Base-by-base conservation (phyloP, 2,888 invertebrate species). In the Agrypnus murinus region DNA sequence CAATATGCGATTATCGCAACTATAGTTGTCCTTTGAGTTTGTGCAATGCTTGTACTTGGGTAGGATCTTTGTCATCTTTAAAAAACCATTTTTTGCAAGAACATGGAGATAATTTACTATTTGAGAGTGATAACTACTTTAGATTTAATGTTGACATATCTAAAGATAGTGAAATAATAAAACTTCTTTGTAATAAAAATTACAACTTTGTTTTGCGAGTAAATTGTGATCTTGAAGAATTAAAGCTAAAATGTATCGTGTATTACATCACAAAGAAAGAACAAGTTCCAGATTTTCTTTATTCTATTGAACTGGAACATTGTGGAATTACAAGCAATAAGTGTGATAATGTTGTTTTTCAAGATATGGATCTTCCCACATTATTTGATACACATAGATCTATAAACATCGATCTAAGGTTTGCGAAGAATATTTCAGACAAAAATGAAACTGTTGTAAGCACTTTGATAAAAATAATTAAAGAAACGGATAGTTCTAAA, bases 251-350 rank as follows among this genome's bases (percentile, higher is more conserved):
- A 57, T 82, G 81, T 57, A 74, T 78, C 43, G 76, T 83, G 43
- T 81, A 80, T 65, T 79, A 80, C 68, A 72, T 81, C 5, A 81
- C 77, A 67, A 79, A 78, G 48, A 72, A 75, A 38, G 77, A 77
- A 17, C 76, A 72, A 15, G 58, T 70, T 9, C 60, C 73, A 9
- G 75, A 75, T 38, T 79, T 77, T 72, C 75, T 79, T 32, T 82
- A 80, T 69, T 77, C 77, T 12, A 79, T 83, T 1, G 83, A 82
- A 67, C 81, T 81, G 68, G 78, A 78, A 48, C 80, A 81, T 5
- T 32, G 43, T 50, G 25, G 15, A 1, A 34, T 58, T 9, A 31
- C 36, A 34, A 59, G 59, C 48, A 66, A 81, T 36, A 78, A 80
- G 69, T 80, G 79, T 1, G 77, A 76, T 67, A 77, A 60, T 34